Base-by-base conservation (phyloP, 1,140 invertebrate genomes). In the Octopus bimaculoides region DNA sequence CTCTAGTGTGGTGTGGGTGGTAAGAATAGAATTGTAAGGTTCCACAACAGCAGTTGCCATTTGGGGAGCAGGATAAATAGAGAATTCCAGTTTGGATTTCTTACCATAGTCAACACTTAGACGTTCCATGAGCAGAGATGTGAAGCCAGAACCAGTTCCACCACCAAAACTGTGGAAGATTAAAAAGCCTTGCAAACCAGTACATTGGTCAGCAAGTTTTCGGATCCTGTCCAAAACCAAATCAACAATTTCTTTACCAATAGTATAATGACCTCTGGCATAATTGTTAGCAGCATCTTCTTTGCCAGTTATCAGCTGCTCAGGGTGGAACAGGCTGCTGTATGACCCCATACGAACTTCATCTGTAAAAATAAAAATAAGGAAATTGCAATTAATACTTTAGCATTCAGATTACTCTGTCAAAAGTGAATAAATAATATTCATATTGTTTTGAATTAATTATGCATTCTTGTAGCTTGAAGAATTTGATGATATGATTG, bases 281-380 rank as follows among this genome's bases (percentile, higher is more conserved):
- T 95, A 96, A 80, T 84, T 84, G 80, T 85, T 84, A 55, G 82
- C 81, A 71, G 83, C 85, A 74, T 84, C 85, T 77, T 95, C 94
- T 84, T 94, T 94, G 41, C 93, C 93, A 84, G 94, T 95, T 89
- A 94, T 92, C 81, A 93, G 86, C 10, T 74, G 10, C 17, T 17
- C 12, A 4, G 73, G 10, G 9, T 12, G 73, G 20, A 74, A 74
- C 73, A 74, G 73, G 10, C 20, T 10, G 9, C 73, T 74, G 73
- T 74, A 74, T 9, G 41, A 9, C 10, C 73, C 73, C 10, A 20
- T 74, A 9, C 73, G 17, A n/a, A 74, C 20, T 26, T 74, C 73
- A 17, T 26, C 20, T 12, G 73, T 17, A 74, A 74, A 61, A 61
- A 61, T 12, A 17, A 61, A 61, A 17, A 12, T 61, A 61, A 61